A percentile compares a stretch with the other conserved stretches of the same genome.
Evolutionary conservation across 2,797 vertebrate species (phyloP).

Genomic region (Salmo trutta): DNA sequence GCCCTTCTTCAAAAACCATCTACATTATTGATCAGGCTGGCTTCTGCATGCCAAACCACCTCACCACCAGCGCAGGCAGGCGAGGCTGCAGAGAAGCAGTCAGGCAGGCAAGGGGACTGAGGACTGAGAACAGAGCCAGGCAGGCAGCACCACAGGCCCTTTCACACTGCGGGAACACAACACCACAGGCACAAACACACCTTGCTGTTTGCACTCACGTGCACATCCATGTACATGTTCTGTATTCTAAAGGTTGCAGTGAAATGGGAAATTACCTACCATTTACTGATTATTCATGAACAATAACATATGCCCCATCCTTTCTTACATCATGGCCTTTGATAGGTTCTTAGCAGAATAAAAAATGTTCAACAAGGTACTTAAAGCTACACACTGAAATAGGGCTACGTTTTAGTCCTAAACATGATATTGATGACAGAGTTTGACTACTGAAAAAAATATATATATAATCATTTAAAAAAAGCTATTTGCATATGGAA

Average conservation of each 20-base stretch:
- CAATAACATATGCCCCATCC: too few relatives aligned
- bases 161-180: not conserved
- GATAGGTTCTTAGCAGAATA: too few relatives aligned
- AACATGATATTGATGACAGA: too few relatives aligned
- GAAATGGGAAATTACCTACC: too few relatives aligned
- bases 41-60: conserved; percentile 52
- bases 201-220: not conserved
- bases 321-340: too few relatives aligned
- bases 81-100: conserved; percentile 7
- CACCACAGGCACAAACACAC: not conserved
- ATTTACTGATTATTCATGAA: too few relatives aligned
- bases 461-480: too few relatives aligned
- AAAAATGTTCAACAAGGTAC: not conserved
- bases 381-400: not conserved
- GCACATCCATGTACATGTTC: not conserved
- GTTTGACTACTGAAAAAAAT: too few relatives aligned
- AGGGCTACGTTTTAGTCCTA: too few relatives aligned
- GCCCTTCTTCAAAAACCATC: conserved; percentile 74
- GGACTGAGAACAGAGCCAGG: not conserved
- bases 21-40: conserved; percentile 77
- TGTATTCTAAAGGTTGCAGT: not conserved
- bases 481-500: too few relatives aligned
- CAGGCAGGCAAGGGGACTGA: conserved; percentile 5
- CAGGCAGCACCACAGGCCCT: too few relatives aligned
- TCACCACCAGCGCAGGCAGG: conserved; percentile 35